A percentile compares a stretch with the other conserved stretches of the same genome.
Conservation (phyloP, 1,140 invertebrate genomes). For the Temnothorax longispinosus region DNA sequence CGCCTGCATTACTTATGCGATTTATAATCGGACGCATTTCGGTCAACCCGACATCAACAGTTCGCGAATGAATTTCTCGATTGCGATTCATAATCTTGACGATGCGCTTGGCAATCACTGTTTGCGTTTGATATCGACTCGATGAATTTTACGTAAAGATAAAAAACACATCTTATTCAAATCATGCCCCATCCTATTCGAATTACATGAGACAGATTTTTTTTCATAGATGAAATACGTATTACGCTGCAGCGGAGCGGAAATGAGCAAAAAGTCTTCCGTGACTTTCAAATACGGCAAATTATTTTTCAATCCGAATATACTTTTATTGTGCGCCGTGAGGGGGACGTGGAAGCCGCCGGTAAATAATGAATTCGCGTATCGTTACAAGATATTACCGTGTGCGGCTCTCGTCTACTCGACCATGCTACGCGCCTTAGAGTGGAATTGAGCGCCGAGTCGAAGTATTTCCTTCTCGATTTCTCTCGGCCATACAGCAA, state of each 20-base stretch:
- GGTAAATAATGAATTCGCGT: slow-evolving; percentile 23
- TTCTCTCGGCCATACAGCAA: slow-evolving; percentile 33
- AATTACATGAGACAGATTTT: not conserved
- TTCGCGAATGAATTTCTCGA: slow-evolving; percentile 40
- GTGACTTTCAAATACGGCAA: not conserved
- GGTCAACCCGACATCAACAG: slow-evolving; percentile 32
- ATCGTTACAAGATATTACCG: slow-evolving; percentile 18
- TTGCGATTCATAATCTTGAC: slow-evolving; percentile 7
- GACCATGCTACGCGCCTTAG: not conserved
- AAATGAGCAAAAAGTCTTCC: not conserved
- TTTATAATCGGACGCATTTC: slow-evolving; percentile 71
- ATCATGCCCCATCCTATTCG: not conserved
- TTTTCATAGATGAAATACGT: not conserved
- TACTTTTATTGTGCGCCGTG: not conserved
- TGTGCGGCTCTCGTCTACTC: not conserved
- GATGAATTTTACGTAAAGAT: not conserved
- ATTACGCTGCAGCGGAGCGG: not conserved
- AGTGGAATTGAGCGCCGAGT: not conserved
- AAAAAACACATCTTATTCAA: not conserved
- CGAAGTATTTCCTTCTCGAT: slow-evolving; percentile 49
- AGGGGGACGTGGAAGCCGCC: not conserved
- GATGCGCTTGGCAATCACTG: not conserved
- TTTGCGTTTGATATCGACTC: not conserved
- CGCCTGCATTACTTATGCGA: slow-evolving; percentile 64
- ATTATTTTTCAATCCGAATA: not conserved